These are phyloP conservation scores for Epicampocera succincta DNA, from an alignment of 2,888 invertebrate species.

Conservation along the genomic window DNA sequence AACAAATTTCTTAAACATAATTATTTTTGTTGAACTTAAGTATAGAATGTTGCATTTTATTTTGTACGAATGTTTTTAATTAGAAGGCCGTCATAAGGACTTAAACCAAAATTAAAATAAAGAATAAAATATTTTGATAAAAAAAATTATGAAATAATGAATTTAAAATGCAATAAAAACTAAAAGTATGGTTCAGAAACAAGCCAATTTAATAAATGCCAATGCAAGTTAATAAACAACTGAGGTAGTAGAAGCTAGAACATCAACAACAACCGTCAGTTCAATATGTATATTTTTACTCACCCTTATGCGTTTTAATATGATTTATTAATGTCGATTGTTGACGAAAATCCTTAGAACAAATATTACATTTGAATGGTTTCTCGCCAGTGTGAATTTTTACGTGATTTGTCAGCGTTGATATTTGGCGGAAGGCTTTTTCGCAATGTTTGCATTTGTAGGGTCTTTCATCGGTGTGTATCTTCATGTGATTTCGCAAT, in stretches of 20 bases:
- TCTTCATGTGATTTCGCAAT: constrained; percentile 79
- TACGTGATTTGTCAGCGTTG: constrained; percentile 78
- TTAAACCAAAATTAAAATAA: constrained; percentile 28
- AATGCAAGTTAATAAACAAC: constrained; percentile 20
- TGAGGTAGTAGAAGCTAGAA: constrained; percentile 47
- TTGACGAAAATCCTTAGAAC: constrained; percentile 79
- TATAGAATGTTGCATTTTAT: constrained; percentile 2
- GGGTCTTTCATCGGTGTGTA: constrained; percentile 78
- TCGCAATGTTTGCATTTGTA: constrained; percentile 79
- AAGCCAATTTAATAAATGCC: constrained; percentile 9
- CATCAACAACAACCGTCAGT: constrained; percentile 65
- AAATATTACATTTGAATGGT: constrained; percentile 79
- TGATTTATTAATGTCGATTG: constrained; percentile 79
- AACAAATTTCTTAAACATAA: constrained; percentile 36
- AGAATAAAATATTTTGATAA: constrained; percentile 19
- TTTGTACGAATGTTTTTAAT: constrained; percentile 4
- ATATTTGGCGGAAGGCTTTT: constrained; percentile 79
- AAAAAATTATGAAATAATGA: constrained; percentile 12
- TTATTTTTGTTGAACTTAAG: constrained; percentile 1
- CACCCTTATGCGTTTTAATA: constrained; percentile 80
- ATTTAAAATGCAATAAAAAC: background rate
- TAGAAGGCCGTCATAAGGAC: background rate
- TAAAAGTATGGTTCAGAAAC: too few species aligned
- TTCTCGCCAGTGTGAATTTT: constrained; percentile 79
- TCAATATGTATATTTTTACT: constrained; percentile 69